Evolutionary conservation across 2,888 invertebrate species (phyloP).

Genomic region (Xylota segnis): DNA sequence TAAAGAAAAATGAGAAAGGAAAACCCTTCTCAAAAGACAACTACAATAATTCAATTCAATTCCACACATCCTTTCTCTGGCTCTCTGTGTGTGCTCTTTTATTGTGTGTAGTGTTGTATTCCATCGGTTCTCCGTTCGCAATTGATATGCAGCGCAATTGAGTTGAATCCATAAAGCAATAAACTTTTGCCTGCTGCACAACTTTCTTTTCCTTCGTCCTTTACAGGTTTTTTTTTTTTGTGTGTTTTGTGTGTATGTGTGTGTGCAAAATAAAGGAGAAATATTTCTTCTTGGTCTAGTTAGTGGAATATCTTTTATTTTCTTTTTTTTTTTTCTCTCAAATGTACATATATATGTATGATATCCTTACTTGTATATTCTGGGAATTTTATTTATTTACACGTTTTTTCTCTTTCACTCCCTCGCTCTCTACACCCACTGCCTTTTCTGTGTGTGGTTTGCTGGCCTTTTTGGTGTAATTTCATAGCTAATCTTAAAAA

Average conservation of each 20-base stretch:
- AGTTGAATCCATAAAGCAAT: slow-evolving; percentile 75
- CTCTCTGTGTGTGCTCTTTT: slow-evolving; percentile 23
- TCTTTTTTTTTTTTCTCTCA: slow-evolving; percentile 7
- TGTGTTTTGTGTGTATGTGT: slow-evolving; percentile 6
- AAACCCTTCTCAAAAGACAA: slow-evolving; percentile 51
- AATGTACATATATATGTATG: slow-evolving; percentile 7
- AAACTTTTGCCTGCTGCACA: slow-evolving; percentile 56
- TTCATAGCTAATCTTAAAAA: slow-evolving; percentile 57
- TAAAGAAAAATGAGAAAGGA: slow-evolving; percentile 23
- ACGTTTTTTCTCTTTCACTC: neutral
- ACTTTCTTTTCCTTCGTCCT: slow-evolving; percentile 20
- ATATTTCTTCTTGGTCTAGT: slow-evolving; percentile 49
- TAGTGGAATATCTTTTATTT: slow-evolving; percentile 17
- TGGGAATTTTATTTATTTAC: slow-evolving; percentile 50
- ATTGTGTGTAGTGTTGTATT: slow-evolving; percentile 25
- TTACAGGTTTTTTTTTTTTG: neutral
- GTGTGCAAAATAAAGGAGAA: slow-evolving; percentile 30
- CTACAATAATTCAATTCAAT: slow-evolving; percentile 69
- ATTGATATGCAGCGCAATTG: slow-evolving; percentile 73
- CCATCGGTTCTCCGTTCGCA: slow-evolving; percentile 11
- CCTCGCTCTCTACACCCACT: neutral
- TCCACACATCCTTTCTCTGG: slow-evolving; percentile 57
- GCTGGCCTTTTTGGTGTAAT: slow-evolving; percentile 29
- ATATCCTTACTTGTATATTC: slow-evolving; percentile 38
- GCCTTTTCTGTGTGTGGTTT: slow-evolving; percentile 1